Conservation (phyloP, 2,797 vertebrate genomes). For the Poecilia velifera region DNA sequence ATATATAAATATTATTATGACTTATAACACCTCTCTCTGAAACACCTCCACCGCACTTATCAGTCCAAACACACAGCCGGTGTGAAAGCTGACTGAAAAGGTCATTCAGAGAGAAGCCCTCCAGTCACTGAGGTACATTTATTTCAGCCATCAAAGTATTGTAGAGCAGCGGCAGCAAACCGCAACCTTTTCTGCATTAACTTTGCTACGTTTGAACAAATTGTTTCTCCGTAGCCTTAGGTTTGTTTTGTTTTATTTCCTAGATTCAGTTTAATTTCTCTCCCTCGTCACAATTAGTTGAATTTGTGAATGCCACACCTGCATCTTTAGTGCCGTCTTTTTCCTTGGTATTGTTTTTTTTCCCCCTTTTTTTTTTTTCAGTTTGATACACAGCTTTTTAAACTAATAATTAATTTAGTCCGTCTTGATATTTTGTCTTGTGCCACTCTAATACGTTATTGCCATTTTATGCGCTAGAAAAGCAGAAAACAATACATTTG, state of each 20-base stretch:
- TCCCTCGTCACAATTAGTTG: not conserved
- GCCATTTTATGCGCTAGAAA: too few relatives aligned
- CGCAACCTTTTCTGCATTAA: not conserved
- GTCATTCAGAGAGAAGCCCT: not conserved
- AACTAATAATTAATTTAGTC: not conserved
- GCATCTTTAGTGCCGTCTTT: not conserved
- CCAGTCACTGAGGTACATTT: not conserved
- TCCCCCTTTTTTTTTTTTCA: not conserved
- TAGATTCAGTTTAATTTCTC: not conserved
- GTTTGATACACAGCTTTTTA: not conserved
- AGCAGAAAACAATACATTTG: too few relatives aligned
- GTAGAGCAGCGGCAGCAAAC: not conserved
- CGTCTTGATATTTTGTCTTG: not conserved
- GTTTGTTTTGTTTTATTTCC: not conserved
- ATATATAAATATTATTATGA: not conserved
- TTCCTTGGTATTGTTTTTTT: not conserved
- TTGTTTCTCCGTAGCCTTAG: not conserved
- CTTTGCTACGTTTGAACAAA: not conserved
- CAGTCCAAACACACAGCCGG: not conserved
- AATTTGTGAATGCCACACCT: not conserved
- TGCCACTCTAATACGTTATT: not conserved
- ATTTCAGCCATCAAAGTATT: not conserved
- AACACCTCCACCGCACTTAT: not conserved
- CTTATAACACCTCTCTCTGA: not conserved
- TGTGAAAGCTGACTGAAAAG: not conserved